phyloP scores from a whole-genome alignment of 2,113 vertebrate species.

The Pseudolaguvia tuberculata region DNA sequence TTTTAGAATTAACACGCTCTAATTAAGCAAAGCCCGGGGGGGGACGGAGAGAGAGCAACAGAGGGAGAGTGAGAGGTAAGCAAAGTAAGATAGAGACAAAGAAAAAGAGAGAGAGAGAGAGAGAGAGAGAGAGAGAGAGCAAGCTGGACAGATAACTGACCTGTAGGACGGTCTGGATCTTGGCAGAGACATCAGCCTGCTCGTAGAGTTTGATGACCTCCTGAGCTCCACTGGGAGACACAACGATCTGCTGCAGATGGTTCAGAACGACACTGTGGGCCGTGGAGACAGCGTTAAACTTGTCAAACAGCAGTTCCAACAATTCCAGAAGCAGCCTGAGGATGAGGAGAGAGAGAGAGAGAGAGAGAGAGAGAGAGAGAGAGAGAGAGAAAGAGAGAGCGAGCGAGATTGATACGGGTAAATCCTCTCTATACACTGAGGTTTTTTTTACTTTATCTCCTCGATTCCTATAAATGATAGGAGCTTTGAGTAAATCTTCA shows the following conservation, averaged over 20 bases:
- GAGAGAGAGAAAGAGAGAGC: too few species aligned
- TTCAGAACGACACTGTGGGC: slow-evolving; percentile 85
- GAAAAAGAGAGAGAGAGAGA: neutral
- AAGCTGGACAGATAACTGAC: slow-evolving; percentile 59
- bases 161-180: slow-evolving; percentile 96
- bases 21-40: neutral
- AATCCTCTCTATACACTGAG: neutral
- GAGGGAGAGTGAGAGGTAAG: neutral
- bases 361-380: neutral
- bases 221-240: slow-evolving; percentile 68
- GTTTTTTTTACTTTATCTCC: neutral
- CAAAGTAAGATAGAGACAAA: too few species aligned
- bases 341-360: slow-evolving; percentile 48
- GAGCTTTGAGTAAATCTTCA: neutral
- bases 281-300: slow-evolving; percentile 90
- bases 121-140: neutral
- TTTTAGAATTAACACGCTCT: slow-evolving; percentile 54
- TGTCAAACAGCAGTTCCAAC: slow-evolving; percentile 91
- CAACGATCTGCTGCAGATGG: slow-evolving; percentile 81
- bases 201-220: slow-evolving; percentile 92
- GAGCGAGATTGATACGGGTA: neutral
- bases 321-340: slow-evolving; percentile 88
- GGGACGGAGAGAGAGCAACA: neutral
- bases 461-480: neutral
- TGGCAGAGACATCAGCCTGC: slow-evolving; percentile 95